Percentiles rank a stretch among this genome's conserved stretches.
These are phyloP conservation scores for Andrena bucephala DNA, from an alignment of 2,888 invertebrate species.

Conservation along the genomic window DNA sequence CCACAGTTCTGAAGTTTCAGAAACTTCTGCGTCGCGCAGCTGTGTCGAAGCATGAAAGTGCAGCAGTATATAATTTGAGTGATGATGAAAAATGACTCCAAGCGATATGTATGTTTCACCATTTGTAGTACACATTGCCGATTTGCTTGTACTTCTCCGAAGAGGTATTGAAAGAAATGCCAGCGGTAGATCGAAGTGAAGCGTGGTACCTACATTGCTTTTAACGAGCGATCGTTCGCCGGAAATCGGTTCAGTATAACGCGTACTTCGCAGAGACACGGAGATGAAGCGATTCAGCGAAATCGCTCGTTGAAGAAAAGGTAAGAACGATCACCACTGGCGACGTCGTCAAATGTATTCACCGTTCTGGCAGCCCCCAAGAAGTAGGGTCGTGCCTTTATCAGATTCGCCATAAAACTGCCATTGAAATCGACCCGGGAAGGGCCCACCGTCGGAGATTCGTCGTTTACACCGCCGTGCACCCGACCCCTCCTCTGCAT, in stretches of 20 bases:
- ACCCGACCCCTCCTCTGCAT: slow-evolving; percentile 43
- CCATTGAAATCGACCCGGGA: slow-evolving; percentile 64
- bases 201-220: neutral
- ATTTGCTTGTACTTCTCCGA: neutral
- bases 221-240: slow-evolving; percentile 40
- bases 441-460: slow-evolving; percentile 59
- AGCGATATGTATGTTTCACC: too few species aligned
- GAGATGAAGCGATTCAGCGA: slow-evolving; percentile 45
- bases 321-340: slow-evolving; percentile 64
- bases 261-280: slow-evolving; percentile 42
- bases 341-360: slow-evolving; percentile 74
- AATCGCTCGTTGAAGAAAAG: slow-evolving; percentile 60
- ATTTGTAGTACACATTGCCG: neutral
- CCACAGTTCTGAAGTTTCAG: slow-evolving; percentile 12
- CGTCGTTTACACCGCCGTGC: slow-evolving; percentile 57
- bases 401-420: slow-evolving; percentile 76
- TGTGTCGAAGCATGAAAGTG: neutral
- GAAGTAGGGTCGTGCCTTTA: slow-evolving; percentile 66
- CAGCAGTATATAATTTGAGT: neutral
- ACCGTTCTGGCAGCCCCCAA: slow-evolving; percentile 46
- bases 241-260: slow-evolving; percentile 55
- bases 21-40: neutral
- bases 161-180: neutral
- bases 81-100: too few species aligned
- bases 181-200: neutral